Percentiles rank a stretch among this genome's conserved stretches.
Evolutionary conservation across 2,797 vertebrate genomes (phyloP).

Genomic region (Rhadinocentrus ornatus): DNA sequence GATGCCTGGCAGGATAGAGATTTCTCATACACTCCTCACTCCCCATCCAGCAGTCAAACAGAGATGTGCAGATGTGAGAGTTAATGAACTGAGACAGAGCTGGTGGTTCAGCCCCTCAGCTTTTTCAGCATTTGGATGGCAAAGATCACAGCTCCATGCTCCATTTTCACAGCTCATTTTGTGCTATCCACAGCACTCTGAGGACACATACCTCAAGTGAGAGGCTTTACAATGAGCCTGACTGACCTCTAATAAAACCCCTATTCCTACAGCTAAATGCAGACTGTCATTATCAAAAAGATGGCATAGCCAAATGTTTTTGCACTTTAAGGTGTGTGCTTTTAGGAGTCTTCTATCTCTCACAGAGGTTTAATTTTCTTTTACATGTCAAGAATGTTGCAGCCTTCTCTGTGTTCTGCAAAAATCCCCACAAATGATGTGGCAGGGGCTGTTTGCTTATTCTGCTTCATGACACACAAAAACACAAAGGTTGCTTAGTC

Average conservation of each 20-base stretch:
- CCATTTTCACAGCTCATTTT: conserved; percentile 51
- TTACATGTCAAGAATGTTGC: conserved; percentile 13
- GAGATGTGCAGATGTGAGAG: conserved; percentile 35
- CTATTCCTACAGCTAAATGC: not conserved
- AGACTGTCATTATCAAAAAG: conserved; percentile 18
- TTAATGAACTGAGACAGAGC: conserved; percentile 39
- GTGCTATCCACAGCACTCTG: conserved; percentile 37
- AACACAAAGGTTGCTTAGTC: conserved; percentile 54
- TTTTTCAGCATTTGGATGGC: conserved; percentile 41
- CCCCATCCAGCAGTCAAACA: conserved; percentile 13
- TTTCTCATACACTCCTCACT: conserved; percentile 21
- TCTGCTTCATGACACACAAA: conserved; percentile 42
- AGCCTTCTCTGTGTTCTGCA: conserved; percentile 27
- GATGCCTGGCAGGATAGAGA: conserved; percentile 21
- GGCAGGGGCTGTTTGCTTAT: conserved; percentile 37
- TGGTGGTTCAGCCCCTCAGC: conserved; percentile 26
- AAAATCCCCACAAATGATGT: conserved; percentile 32
- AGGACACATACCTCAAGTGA: conserved; percentile 32
- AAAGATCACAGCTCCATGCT: conserved; percentile 36
- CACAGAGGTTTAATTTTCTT: conserved; percentile 35
- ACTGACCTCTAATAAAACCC: conserved; percentile 33
- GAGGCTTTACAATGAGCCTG: conserved; percentile 31
- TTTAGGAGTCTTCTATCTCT: not conserved
- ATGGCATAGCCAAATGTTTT: not conserved
- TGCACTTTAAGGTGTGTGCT: conserved; percentile 11